Evolutionary conservation across 2,888 invertebrate species (phyloP), one percentile per base, ranked within the genome.

Genomic region (Cremastinae sp.): DNA sequence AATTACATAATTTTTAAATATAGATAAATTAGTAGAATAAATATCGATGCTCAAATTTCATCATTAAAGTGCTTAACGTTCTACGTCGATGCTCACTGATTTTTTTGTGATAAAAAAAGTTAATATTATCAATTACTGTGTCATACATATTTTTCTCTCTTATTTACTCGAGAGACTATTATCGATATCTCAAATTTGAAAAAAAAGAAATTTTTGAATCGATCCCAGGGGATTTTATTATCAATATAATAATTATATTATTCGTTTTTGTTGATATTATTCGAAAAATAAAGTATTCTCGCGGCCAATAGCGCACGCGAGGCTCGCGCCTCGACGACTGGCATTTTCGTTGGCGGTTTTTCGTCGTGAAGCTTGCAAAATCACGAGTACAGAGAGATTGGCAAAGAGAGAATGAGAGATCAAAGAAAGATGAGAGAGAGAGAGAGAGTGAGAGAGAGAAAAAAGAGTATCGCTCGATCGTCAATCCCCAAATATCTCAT

Each of bases 251-350:
- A 22, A 12, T 14, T 20, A 8, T 20, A 36, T 16, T 47, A 22
- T 2, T 43, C 1, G 8, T 18, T 43, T 22, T 59, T 43, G 18
- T 43, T 14, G 8, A 43, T 8, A 43, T 22, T 47, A 10, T 61
- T 28, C 0, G 12, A 2, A 16, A 1, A n/a, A 14, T 9, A 28
- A 22, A 69, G 49, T 16, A 41, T 41, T 47, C 34, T 49, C 56
- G 47, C 20, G 61, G 49, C 38, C 34, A 20, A 47, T 49, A 62
- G 43, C 65, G 47, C 34, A 49, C 71, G 49, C 34, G 56, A 62
- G 56, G 61, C 66, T 14, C 54, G 49, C 71, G 56, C 66, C 53
- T 66, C 72, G 66, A 72, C 49, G 51, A 75, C 75, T 75, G 75
- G 66, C 62, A 16, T 38, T 75, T 62, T 49, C 28, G 34, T 58